Conservation (phyloP, 1,140 invertebrate genomes). For the Daktulosphaira vitifoliae region DNA sequence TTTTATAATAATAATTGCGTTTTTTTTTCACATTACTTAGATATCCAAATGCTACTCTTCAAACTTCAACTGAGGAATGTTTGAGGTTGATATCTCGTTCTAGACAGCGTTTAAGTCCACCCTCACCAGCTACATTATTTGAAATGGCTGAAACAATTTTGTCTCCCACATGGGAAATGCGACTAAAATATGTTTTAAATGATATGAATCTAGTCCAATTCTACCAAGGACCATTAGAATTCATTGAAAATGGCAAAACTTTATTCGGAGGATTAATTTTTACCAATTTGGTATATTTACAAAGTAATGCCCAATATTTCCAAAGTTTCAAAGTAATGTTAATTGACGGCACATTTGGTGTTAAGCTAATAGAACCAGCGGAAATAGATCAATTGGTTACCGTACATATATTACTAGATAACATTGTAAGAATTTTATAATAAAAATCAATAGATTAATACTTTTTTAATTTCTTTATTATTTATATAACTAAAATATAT, state of each 20-base stretch:
- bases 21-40: no score
- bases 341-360: not conserved
- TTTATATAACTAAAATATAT: no score
- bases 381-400: conserved; percentile 1
- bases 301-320: not conserved
- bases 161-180: not conserved
- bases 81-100: not conserved
- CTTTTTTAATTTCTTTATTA: no score
- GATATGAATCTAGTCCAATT: not conserved
- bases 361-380: not conserved
- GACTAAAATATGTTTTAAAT: not conserved
- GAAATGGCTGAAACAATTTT: not conserved
- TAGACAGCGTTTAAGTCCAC: not conserved
- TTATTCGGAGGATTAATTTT: not conserved
- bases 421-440: not conserved
- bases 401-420: not conserved
- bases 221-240: conserved; percentile 4
- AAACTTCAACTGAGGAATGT: not conserved
- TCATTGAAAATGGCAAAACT: not conserved
- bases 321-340: not conserved
- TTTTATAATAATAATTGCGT: no score
- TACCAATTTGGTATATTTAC: not conserved
- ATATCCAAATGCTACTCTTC: not conserved
- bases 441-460: no score
- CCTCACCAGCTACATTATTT: not conserved